These are phyloP conservation scores for Falcunculus frontatus DNA, from an alignment of 2,113 vertebrate genomes.

Conservation along the genomic window DNA sequence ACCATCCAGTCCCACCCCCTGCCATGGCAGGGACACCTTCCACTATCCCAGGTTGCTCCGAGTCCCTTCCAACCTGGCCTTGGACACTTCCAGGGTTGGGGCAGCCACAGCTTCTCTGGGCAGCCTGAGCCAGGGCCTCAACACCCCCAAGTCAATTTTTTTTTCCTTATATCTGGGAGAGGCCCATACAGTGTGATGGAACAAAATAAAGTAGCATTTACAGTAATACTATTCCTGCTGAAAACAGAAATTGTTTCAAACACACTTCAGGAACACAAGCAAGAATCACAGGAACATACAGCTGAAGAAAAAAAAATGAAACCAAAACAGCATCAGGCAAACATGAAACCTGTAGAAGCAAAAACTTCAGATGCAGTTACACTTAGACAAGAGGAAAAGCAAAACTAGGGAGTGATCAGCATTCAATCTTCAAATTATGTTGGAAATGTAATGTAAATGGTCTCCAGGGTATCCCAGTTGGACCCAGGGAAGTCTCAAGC, in stretches of 20 bases:
- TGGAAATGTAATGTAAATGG: neutral
- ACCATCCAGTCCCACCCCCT: too few species aligned
- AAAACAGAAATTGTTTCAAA: neutral
- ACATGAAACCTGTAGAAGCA: neutral
- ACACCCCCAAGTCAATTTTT: fast-evolving
- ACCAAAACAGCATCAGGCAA: neutral
- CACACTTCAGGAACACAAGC: neutral
- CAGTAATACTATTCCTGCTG: neutral
- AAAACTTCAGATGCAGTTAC: neutral
- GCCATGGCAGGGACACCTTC: neutral
- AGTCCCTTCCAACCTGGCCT: fast-evolving
- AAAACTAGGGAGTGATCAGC: neutral
- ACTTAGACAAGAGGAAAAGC: neutral
- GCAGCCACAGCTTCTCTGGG: neutral
- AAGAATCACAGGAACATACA: neutral
- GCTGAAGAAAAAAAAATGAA: neutral
- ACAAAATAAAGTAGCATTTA: neutral
- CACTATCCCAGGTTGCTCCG: fast-evolving
- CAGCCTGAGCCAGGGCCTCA: neutral
- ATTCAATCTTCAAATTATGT: neutral
- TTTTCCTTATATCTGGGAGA: neutral
- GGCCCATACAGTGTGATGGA: neutral
- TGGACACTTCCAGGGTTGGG: neutral
- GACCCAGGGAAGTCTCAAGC: neutral
- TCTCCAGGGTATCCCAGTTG: neutral